A percentile compares a stretch with the other conserved stretches of the same genome.
Evolutionary conservation across 1,140 invertebrate genomes (phyloP).

Genomic region (Hetaerina americana): DNA sequence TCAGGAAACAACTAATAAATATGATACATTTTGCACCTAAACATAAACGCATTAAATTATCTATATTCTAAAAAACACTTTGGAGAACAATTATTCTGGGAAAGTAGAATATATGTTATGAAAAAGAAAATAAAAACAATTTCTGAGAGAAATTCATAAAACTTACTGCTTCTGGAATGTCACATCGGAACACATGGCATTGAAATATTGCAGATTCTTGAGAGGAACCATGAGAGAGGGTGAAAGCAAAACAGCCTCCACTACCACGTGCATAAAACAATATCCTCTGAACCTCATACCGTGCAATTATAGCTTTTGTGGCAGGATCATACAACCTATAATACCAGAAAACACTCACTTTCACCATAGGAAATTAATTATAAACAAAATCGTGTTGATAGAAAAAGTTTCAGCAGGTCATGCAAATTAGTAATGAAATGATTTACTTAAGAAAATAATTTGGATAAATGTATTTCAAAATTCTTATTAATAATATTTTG

Average conservation of each 20-base stretch:
- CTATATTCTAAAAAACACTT: not conserved
- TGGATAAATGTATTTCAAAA: too few relatives aligned
- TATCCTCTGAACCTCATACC: conserved; percentile 85
- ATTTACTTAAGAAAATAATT: too few relatives aligned
- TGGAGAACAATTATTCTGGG: conserved; percentile 1
- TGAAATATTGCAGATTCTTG: conserved; percentile 83
- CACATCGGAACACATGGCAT: conserved; percentile 93
- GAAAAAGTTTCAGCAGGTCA: too few relatives aligned
- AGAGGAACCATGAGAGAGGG: conserved; percentile 81
- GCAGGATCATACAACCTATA: conserved; percentile 75
- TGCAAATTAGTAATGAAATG: too few relatives aligned
- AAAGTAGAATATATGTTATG: conserved; percentile 10
- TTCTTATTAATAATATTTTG: too few relatives aligned
- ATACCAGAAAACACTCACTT: too few relatives aligned
- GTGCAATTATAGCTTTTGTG: conserved; percentile 69
- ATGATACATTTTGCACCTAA: conserved; percentile 1
- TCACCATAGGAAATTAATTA: too few relatives aligned
- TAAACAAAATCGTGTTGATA: too few relatives aligned
- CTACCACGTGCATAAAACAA: conserved; percentile 91
- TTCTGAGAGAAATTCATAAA: conserved; percentile 18
- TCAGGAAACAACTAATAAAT: too few relatives aligned
- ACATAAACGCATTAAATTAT: not conserved
- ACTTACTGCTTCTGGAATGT: conserved; percentile 94
- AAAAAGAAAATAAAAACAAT: conserved; percentile 24
- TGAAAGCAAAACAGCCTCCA: conserved; percentile 91